Conservation (phyloP, 2,797 vertebrate species). For the Dendrocincla tyrannina region DNA sequence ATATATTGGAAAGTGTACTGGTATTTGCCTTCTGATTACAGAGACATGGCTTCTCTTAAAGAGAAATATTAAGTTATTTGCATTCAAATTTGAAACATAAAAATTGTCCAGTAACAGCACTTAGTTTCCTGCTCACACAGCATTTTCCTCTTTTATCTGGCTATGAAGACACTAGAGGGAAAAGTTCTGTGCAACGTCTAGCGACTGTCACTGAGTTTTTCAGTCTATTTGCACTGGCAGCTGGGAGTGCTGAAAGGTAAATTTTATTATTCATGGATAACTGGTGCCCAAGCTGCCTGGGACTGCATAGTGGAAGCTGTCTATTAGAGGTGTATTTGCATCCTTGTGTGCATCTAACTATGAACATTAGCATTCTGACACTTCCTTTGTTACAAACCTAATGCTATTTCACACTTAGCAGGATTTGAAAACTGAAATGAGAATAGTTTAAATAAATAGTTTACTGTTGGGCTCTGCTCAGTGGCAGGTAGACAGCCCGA, state of each 20-base stretch:
- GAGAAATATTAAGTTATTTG: not conserved
- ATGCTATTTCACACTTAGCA: constrained; percentile 45
- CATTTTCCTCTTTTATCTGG: not conserved
- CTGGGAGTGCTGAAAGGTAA: not conserved
- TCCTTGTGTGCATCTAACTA: not conserved
- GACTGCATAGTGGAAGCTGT: not conserved
- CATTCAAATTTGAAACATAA: not conserved
- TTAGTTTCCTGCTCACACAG: not conserved
- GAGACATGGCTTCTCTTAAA: not conserved
- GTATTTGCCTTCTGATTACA: not conserved
- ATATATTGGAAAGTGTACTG: not conserved
- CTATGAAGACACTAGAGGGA: not conserved
- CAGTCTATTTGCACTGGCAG: not conserved
- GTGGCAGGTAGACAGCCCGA: not conserved
- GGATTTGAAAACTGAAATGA: constrained; percentile 34
- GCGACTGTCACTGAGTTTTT: not conserved
- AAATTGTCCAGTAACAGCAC: not conserved
- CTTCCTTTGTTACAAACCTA: not conserved
- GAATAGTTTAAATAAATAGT: not conserved
- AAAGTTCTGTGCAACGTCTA: not conserved
- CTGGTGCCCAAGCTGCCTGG: not conserved
- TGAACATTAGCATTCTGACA: constrained; percentile 18
- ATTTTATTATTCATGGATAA: not conserved
- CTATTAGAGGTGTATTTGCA: not conserved
- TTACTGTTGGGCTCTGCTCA: not conserved